Percentiles rank a stretch among this genome's conserved stretches.
phyloP scores from a whole-genome alignment of 2,113 vertebrate genomes.

The Festucalex cinctus region DNA sequence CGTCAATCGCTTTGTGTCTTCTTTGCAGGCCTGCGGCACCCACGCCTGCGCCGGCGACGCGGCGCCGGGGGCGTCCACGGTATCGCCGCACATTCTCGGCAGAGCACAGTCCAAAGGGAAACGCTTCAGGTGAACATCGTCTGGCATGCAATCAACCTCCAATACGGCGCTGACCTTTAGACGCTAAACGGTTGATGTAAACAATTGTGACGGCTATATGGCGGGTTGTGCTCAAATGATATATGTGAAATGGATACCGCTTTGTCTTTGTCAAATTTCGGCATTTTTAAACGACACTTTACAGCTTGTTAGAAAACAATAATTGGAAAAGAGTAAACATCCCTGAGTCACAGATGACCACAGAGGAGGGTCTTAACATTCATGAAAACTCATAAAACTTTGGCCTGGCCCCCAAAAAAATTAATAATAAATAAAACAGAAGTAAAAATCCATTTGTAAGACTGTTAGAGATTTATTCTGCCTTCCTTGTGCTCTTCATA shows the following conservation, averaged over 20 bases:
- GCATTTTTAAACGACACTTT: no score
- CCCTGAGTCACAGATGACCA: background rate
- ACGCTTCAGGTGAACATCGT: conserved; percentile 67
- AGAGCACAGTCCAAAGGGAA: conserved; percentile 66
- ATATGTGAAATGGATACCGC: background rate
- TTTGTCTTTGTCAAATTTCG: background rate
- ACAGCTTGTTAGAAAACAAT: no score
- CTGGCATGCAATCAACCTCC: conserved; percentile 35
- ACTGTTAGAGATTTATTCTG: no score
- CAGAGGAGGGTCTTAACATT: no score
- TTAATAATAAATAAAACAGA: no score
- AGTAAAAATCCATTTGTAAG: no score
- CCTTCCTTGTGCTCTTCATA: no score
- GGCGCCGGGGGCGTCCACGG: conserved; percentile 44
- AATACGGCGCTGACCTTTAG: conserved; percentile 23
- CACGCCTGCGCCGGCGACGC: conserved; percentile 49
- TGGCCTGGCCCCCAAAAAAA: no score
- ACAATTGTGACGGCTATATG: background rate
- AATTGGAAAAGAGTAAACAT: background rate
- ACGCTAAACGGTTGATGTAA: conserved; percentile 32
- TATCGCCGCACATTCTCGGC: conserved; percentile 53
- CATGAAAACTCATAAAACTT: no score
- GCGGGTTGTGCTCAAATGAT: background rate
- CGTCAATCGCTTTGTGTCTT: background rate
- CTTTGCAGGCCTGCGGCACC: conserved; percentile 59